Evolutionary conservation across 2,113 vertebrate species (phyloP).

Genomic region (Lucifuga dentata): DNA sequence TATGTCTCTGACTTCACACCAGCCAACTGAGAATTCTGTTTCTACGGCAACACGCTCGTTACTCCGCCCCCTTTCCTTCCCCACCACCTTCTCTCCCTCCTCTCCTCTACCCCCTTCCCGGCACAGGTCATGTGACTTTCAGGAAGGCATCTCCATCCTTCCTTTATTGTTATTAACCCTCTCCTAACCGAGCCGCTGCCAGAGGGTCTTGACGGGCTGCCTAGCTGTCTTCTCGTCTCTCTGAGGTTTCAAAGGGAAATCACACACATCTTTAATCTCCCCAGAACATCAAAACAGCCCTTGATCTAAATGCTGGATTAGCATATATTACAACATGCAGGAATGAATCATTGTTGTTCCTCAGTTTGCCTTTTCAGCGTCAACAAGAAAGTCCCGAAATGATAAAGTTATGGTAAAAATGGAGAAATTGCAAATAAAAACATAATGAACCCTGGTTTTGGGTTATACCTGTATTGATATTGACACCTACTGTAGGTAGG

Average conservation of each 20-base stretch:
- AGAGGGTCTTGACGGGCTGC: slow-evolving; percentile 67
- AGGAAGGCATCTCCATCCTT: slow-evolving; percentile 78
- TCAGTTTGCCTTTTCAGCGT: neutral
- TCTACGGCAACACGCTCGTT: slow-evolving; percentile 79
- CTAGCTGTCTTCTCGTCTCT: slow-evolving; percentile 46
- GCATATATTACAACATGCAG: slow-evolving; percentile 54
- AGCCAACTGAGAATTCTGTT: slow-evolving; percentile 81
- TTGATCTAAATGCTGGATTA: slow-evolving; percentile 70
- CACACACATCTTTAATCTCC: slow-evolving; percentile 62
- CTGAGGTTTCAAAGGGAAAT: slow-evolving; percentile 64
- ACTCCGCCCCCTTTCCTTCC: slow-evolving; percentile 67
- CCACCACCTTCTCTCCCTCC: slow-evolving; percentile 26
- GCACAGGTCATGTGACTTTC: slow-evolving; percentile 80
- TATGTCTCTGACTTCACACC: slow-evolving; percentile 81
- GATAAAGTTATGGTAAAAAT: neutral
- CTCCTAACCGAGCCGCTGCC: slow-evolving; percentile 56
- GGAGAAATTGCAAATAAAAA: neutral
- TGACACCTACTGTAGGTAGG: too few species aligned
- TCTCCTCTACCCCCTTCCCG: slow-evolving; percentile 55
- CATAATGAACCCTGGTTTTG: too few species aligned
- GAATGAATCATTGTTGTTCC: slow-evolving; percentile 40
- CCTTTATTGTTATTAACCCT: slow-evolving; percentile 81
- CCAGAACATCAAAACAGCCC: slow-evolving; percentile 66
- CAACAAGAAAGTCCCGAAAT: neutral
- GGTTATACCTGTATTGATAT: too few species aligned